These are phyloP conservation scores for Syrphus vitripennis DNA, from an alignment of 2,888 invertebrate genomes.

Conservation along the genomic window DNA sequence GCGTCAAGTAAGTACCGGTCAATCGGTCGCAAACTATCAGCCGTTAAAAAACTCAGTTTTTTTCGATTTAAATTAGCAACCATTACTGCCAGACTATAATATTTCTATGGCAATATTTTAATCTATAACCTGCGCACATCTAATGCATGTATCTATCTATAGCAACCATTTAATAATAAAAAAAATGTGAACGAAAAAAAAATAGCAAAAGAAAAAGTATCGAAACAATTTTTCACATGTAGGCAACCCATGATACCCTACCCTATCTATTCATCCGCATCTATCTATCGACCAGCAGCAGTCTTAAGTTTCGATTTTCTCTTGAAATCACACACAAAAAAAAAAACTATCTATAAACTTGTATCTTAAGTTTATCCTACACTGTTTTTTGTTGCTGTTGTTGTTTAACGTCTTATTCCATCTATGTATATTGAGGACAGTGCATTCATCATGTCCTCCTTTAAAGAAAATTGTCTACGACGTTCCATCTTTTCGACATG, in stretches of 20 bases:
- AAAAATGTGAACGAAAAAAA: conserved; percentile 27
- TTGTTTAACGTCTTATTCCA: conserved; percentile 13
- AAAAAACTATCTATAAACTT: conserved; percentile 6
- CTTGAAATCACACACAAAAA: too few relatives aligned
- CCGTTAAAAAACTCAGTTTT: background rate
- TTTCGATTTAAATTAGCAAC: background rate
- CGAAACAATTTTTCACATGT: conserved; percentile 3
- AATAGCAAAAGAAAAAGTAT: conserved; percentile 3
- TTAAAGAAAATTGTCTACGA: conserved; percentile 30
- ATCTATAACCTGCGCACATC: conserved; percentile 17
- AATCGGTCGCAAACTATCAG: too few relatives aligned
- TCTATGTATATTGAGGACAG: conserved; percentile 32
- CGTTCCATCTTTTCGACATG: background rate
- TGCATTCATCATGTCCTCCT: conserved; percentile 52
- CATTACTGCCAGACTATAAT: background rate
- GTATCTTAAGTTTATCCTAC: conserved; percentile 39
- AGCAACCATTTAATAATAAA: conserved; percentile 14
- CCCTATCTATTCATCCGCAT: background rate
- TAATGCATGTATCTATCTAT: background rate
- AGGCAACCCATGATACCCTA: background rate
- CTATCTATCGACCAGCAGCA: conserved; percentile 9
- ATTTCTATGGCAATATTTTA: conserved; percentile 5
- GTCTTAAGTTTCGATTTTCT: conserved; percentile 40
- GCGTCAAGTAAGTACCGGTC: too few relatives aligned
- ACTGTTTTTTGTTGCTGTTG: background rate